Evolutionary conservation across 2,113 vertebrate species (phyloP), one percentile per base, ranked within the genome.

Genomic region (Dicaeum eximium): DNA sequence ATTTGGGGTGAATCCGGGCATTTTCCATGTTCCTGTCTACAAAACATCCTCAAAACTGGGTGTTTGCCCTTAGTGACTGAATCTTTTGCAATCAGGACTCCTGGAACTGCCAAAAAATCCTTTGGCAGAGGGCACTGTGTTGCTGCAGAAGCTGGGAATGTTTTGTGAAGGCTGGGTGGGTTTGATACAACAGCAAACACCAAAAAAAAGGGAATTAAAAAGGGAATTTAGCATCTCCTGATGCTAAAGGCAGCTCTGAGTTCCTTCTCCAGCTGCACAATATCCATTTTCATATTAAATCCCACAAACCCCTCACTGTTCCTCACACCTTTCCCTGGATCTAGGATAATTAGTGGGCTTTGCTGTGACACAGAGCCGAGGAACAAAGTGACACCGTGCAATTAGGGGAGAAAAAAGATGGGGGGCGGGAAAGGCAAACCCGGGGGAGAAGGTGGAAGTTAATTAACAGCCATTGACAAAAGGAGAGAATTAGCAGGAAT

Each of bases 271-370:
- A 25, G 57, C 85, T 77, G 48, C 72, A 81, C 80, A 70, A 73
- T 21, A 64, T 64, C 94, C 75, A 73, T 97, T 95, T 92, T 67
- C 89, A 11, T 9, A 93, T 93, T 87, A 95, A 93, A 56, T n/a
- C 33, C 6, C 47, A 51, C 84, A 81, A 85, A 93, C 16, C 38
- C 77, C 83, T 86, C 62, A 1, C 13, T 3, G 13, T 31, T 45
- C 50, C 62, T 80, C 38, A 4, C 92, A 72, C 92, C 86, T 92
- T 75, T 65, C 69, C 84, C 81, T 17, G 66, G 86, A 38, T 88
- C 58, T 65, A 7, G 61, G 58, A 6, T 92, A 93, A 94, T 92
- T 66, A 95, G 25, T 0, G 44, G 40, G 24, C 79, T 95, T 73
- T 38, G 42, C 23, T 24, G 72, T 51, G 84, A 57, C 62, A 37